A percentile compares a stretch with the other conserved stretches of the same genome.
These are phyloP conservation scores for Neodiprion pinetum DNA, from an alignment of 1,140 invertebrate species.

Conservation along the genomic window DNA sequence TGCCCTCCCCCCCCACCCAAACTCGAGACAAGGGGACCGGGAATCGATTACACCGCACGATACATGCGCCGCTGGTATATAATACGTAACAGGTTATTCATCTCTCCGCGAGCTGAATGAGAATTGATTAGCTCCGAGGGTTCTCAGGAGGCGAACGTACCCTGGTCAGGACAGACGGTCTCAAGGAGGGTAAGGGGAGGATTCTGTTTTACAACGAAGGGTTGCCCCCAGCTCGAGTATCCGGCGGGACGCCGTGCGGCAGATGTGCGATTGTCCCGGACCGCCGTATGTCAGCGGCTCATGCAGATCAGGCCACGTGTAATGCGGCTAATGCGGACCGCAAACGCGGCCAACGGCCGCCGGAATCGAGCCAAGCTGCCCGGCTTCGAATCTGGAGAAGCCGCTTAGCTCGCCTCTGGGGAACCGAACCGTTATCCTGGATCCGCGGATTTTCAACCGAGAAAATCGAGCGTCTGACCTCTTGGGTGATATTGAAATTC, in stretches of 20 bases:
- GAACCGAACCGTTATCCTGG: background rate
- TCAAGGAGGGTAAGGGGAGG: background rate
- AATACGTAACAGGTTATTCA: constrained; percentile 1
- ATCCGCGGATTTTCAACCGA: background rate
- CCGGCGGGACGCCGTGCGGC: constrained; percentile 20
- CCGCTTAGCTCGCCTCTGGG: background rate
- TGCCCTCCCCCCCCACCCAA: too few relatives aligned
- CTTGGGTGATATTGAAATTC: background rate
- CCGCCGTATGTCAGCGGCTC: constrained; percentile 49
- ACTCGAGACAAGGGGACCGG: too few relatives aligned
- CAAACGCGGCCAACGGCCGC: constrained; percentile 27
- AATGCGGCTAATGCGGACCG: constrained; percentile 41
- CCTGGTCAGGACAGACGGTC: background rate
- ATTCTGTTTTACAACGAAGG: constrained; percentile 11
- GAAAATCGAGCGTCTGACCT: background rate
- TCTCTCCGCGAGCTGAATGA: constrained; percentile 39
- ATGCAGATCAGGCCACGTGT: constrained; percentile 43
- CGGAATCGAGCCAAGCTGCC: too few relatives aligned
- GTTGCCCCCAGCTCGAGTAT: background rate
- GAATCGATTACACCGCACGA: too few relatives aligned
- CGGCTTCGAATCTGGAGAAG: background rate
- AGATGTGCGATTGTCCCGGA: constrained; percentile 38
- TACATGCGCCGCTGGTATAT: too few relatives aligned
- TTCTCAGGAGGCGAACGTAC: constrained; percentile 17
- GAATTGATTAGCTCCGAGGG: constrained; percentile 51